These are phyloP conservation scores for Anoplopoma fimbria DNA, from an alignment of 2,113 vertebrate genomes.

Conservation along the genomic window DNA sequence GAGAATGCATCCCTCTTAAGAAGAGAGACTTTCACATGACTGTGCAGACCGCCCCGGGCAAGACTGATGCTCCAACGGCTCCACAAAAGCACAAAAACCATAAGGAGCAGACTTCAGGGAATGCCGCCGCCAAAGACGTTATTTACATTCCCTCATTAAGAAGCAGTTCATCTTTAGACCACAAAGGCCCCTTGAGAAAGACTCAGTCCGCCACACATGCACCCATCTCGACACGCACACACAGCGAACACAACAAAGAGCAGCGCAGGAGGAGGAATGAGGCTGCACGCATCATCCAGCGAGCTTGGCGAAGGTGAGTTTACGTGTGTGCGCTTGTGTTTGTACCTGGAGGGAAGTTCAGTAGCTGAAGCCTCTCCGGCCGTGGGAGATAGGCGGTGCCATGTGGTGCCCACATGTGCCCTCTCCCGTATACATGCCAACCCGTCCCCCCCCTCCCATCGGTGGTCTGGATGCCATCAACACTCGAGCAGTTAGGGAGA, in stretches of 20 bases:
- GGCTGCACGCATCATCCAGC: conserved; percentile 74
- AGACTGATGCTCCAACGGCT: conserved; percentile 42
- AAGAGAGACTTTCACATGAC: conserved; percentile 29
- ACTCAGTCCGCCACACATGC: conserved; percentile 27
- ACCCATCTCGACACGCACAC: conserved; percentile 2
- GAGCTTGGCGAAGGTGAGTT: conserved; percentile 76
- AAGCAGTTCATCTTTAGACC: conserved; percentile 52
- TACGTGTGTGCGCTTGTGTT: background rate
- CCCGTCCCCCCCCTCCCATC: background rate
- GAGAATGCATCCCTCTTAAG: conserved; percentile 35
- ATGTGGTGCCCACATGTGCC: conserved; percentile 80
- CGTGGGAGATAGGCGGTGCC: conserved; percentile 42
- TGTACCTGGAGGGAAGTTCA: background rate
- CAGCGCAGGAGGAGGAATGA: conserved; percentile 57
- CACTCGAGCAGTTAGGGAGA: conserved; percentile 60
- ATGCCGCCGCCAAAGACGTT: conserved; percentile 46
- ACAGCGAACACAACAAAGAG: conserved; percentile 55
- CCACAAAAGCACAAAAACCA: conserved; percentile 50
- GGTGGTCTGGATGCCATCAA: conserved; percentile 77
- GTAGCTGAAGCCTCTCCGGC: conserved; percentile 20
- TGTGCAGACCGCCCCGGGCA: conserved; percentile 21
- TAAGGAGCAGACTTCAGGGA: conserved; percentile 63
- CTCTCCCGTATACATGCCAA: conserved; percentile 43
- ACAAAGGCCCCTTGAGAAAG: conserved; percentile 54
- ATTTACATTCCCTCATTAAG: conserved; percentile 37